A percentile compares a stretch with the other conserved stretches of the same genome.
These are phyloP conservation scores for Prinia subflava DNA, from an alignment of 2,113 vertebrate genomes.

Conservation along the genomic window DNA sequence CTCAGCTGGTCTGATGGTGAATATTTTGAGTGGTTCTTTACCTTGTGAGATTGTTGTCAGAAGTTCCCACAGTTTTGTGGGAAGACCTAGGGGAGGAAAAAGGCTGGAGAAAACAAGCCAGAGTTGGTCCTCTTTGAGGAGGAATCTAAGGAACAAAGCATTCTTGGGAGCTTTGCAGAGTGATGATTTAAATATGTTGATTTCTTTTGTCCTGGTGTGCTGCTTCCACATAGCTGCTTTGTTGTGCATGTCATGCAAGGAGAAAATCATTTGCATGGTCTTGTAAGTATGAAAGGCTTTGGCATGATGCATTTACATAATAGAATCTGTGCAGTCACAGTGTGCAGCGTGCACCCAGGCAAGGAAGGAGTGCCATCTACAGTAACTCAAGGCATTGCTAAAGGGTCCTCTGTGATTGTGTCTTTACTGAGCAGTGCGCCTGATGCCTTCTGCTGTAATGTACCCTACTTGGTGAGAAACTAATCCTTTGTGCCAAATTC, in stretches of 20 bases:
- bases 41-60: background rate
- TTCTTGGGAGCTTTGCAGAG: background rate
- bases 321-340: background rate
- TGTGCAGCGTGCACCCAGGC: background rate
- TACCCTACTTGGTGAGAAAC: conserved; percentile 8
- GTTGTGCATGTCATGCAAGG: background rate
- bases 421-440: background rate
- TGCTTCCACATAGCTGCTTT: background rate
- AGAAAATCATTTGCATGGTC: background rate
- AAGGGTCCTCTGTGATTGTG: background rate
- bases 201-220: conserved; percentile 5
- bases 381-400: background rate
- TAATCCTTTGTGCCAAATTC: conserved; percentile 22
- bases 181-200: background rate
- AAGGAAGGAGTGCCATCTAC: conserved; percentile 50
- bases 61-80: background rate
- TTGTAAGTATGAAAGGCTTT: background rate
- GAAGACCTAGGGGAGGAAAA: background rate
- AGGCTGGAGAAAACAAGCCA: background rate
- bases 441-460: conserved; percentile 3
- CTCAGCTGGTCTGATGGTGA: background rate
- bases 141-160: background rate
- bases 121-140: background rate
- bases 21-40: background rate
- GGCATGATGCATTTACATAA: background rate